phyloP scores from a whole-genome alignment of 92 coral and sea anemone species.

The Phenganax marumi region DNA sequence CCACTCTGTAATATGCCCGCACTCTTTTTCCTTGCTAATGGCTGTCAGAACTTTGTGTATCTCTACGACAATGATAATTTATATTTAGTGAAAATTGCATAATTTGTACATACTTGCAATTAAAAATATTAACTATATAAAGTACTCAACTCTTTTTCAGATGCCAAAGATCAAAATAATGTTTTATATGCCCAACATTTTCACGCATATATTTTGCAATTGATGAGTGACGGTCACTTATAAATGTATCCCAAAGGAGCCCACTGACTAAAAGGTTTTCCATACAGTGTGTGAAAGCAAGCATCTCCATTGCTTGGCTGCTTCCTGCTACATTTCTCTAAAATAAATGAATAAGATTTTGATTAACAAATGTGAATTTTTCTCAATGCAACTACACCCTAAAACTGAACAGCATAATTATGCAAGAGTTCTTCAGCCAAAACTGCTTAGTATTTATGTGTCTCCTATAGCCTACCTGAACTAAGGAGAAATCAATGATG shows the following conservation, averaged over 20 bases:
- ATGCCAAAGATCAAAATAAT: conserved; percentile 24
- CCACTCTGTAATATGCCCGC: conserved; percentile 46
- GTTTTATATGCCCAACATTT: conserved; percentile 6
- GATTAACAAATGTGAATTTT: no score
- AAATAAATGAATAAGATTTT: conserved; percentile 1
- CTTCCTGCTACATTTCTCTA: conserved; percentile 53
- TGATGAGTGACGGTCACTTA: conserved; percentile 20
- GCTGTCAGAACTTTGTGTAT: conserved; percentile 53
- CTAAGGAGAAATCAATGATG: conserved; percentile 18
- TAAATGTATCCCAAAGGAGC: conserved; percentile 19
- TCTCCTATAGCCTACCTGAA: conserved; percentile 4
- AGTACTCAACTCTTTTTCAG: conserved; percentile 31
- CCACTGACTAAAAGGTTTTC: conserved; percentile 42
- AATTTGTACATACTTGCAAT: no score
- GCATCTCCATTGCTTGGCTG: conserved; percentile 52
- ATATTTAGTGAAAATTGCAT: no score
- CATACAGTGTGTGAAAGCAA: conserved; percentile 42
- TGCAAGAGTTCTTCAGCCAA: background rate
- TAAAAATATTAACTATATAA: no score
- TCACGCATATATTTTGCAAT: conserved; percentile 20
- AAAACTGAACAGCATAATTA: background rate
- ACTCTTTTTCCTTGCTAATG: conserved; percentile 49
- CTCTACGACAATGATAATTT: conserved; percentile 34
- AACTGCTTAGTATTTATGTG: background rate
- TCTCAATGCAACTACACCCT: no score